phyloP scores from a whole-genome alignment of 2,888 invertebrate species.

The Theristus sp. region DNA sequence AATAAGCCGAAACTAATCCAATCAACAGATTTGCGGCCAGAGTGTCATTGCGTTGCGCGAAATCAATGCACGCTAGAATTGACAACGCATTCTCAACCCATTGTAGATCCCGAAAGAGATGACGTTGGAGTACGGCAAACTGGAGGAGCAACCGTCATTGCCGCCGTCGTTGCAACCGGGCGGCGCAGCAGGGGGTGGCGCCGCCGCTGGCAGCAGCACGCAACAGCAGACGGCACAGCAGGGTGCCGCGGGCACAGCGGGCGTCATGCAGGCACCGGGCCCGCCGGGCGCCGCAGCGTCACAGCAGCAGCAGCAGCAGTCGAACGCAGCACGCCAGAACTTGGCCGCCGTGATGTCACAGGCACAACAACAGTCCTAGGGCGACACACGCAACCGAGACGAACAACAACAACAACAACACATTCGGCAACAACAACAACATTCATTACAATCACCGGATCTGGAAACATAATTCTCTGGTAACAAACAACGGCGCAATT shows the following conservation, averaged over 20 bases:
- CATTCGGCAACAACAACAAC: no score
- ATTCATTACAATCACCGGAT: no score
- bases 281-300: neutral
- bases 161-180: neutral
- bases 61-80: no score
- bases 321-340: neutral
- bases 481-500: no score
- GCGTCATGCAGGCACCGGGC: neutral
- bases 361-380: no score
- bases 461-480: no score
- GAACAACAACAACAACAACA: no score
- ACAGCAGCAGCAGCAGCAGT: neutral
- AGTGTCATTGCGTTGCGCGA: neutral
- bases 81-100: no score
- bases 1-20: no score
- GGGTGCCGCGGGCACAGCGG: no score
- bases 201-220: neutral
- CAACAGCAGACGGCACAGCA: neutral
- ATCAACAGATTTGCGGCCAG: neutral
- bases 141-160: slow-evolving; percentile 62
- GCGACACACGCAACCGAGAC: no score
- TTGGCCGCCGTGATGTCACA: no score
- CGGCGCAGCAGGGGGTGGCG: neutral
- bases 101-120: slow-evolving; percentile 60
- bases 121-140: slow-evolving; percentile 92